Base-by-base conservation (phyloP, 1,140 invertebrate genomes). In the Epicauta chinensis region DNA sequence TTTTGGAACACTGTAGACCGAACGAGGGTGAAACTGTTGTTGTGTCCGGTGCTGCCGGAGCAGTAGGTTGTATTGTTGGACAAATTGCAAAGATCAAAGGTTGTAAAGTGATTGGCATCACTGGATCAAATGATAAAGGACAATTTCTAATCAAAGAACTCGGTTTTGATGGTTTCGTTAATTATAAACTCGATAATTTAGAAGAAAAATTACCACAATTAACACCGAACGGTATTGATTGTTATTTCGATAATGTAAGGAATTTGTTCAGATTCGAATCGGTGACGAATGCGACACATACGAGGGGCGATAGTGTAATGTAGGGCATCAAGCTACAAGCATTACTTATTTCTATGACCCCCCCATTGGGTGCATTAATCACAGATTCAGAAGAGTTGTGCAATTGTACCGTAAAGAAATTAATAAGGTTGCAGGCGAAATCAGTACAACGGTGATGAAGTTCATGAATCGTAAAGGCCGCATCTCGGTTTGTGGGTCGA, bases 81-180 rank as follows among this genome's bases (percentile, higher is more conserved):
- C 86, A 89, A 72, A 83, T 89, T 44, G 84, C 77, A 3, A 86
- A 85, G 67, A 77, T 83, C 41, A 74, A 81, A 68, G 79, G 79
- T 12, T 81, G 83, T 42, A 78, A 68, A 52, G 84, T 87, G 0
- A 81, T 89, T 58, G 86, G 84, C 4, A 81, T 84, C 61, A 79
- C 83, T 48, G 84, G 84, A 7, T 74, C 77, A 11, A 80, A 86
- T 47, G 80, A 79, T 0, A 88, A 89, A 73, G 78, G 81, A 51
- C 67, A 78, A 52, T 87, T 82, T 82, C 61, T 88, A 1, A 51
- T 42, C 1, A 76, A 74, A 15, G 62, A 81, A 3, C 75, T 84
- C 34, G 78, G 78, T 11, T 86, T 87, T 64, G 82, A 89, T 65
- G 60, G 70, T 53, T 82, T 76, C 1, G 81, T 80, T 47, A 88